A percentile compares a stretch with the other conserved stretches of the same genome.
These are phyloP conservation scores for Eulemur macaco DNA, from an alignment of 2,113 vertebrate species.

Conservation along the genomic window DNA sequence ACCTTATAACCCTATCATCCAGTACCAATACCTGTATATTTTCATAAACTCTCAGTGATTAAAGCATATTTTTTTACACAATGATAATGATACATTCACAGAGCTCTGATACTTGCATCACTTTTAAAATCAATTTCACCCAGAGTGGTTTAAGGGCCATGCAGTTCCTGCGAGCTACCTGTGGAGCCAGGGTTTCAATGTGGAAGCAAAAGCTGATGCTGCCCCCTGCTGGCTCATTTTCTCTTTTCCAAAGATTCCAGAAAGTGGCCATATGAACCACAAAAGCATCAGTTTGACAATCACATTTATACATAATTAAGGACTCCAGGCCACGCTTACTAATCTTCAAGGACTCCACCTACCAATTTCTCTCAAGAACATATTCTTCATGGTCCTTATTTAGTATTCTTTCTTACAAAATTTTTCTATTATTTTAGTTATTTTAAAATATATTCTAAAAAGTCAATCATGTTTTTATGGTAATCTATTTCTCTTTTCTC, in stretches of 20 bases:
- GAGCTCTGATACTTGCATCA: background rate
- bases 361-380: background rate
- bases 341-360: background rate
- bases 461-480: background rate
- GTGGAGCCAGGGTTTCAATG: background rate
- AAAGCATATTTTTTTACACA: background rate
- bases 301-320: background rate
- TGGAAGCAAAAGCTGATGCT: conserved; percentile 54
- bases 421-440: background rate
- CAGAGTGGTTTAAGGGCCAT: background rate
- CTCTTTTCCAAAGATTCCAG: background rate
- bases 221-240: conserved; percentile 69
- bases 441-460: background rate
- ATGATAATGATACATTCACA: background rate
- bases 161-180: background rate
- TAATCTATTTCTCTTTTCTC: background rate
- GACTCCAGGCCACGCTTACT: background rate
- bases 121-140: background rate
- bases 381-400: background rate
- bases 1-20: background rate
- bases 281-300: background rate
- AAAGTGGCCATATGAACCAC: background rate
- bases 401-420: background rate
- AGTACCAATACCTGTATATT: background rate
- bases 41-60: background rate